phyloP scores from a whole-genome alignment of 2,797 vertebrate genomes.

The Gymnodraco acuticeps region DNA sequence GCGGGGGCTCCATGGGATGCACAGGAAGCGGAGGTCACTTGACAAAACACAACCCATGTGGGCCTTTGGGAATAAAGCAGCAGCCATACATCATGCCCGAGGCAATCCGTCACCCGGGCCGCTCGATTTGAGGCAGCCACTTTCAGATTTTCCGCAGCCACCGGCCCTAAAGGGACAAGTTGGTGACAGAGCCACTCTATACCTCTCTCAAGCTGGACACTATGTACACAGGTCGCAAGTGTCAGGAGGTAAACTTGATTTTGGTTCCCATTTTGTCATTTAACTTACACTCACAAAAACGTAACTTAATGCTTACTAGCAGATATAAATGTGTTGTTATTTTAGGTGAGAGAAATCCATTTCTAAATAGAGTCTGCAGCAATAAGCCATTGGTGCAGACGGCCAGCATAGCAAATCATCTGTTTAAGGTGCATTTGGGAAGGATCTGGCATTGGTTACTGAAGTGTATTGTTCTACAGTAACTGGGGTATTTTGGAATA shows the following conservation, averaged over 20 bases:
- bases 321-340: constrained; percentile 13
- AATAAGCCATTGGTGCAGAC: constrained; percentile 18
- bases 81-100: constrained; percentile 72
- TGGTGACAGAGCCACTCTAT: constrained; percentile 58
- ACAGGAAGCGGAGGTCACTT: constrained; percentile 77
- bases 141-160: constrained; percentile 63
- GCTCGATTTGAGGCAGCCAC: constrained; percentile 72
- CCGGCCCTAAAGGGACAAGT: constrained; percentile 49
- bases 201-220: constrained; percentile 33
- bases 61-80: constrained; percentile 65
- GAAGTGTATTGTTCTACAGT: constrained; percentile 40
- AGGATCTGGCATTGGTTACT: constrained; percentile 37
- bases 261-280: neutral
- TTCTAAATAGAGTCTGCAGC: constrained; percentile 28
- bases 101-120: constrained; percentile 78
- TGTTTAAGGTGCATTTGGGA: constrained; percentile 55
- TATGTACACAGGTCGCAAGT: constrained; percentile 42
- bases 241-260: constrained; percentile 29
- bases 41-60: constrained; percentile 68
- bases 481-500: constrained; percentile 43
- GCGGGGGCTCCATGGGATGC: constrained; percentile 58
- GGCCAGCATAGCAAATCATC: constrained; percentile 44
- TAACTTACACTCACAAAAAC: neutral
- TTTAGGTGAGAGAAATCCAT: constrained; percentile 21
- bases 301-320: neutral